Conservation (phyloP, 2,888 invertebrate species). For the Norana najaformis region DNA sequence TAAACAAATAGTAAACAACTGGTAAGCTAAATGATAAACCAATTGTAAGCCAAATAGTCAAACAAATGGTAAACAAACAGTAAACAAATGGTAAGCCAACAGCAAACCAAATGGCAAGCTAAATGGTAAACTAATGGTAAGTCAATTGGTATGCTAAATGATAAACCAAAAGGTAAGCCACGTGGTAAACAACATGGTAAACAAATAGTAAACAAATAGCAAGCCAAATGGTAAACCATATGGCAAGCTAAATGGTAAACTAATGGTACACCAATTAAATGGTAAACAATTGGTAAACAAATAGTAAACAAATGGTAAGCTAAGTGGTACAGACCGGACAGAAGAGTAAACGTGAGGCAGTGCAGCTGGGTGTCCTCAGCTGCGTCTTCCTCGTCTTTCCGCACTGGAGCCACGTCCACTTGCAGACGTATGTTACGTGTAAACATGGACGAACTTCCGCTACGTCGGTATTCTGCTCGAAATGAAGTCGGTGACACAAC, state of each 20-base stretch:
- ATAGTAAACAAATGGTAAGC: slow-evolving; percentile 48
- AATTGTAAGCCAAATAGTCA: too few species aligned
- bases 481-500: slow-evolving; percentile 98
- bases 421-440: slow-evolving; percentile 94
- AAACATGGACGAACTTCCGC: slow-evolving; percentile 88
- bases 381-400: slow-evolving; percentile 50
- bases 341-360: slow-evolving; percentile 89
- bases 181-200: not conserved
- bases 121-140: not conserved
- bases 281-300: not conserved
- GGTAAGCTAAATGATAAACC: too few species aligned
- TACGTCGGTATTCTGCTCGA: slow-evolving; percentile 91
- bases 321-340: slow-evolving; percentile 73
- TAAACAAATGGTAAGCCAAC: too few species aligned
- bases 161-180: not conserved
- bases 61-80: too few species aligned
- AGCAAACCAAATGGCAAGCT: not conserved
- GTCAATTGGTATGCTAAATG: not conserved
- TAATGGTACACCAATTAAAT: too few species aligned
- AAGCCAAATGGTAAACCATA: not conserved
- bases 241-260: not conserved
- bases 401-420: slow-evolving; percentile 62
- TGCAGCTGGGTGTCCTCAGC: slow-evolving; percentile 67
- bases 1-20: too few species aligned
- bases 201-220: not conserved